Conservation (phyloP, 1,140 invertebrate species). For the Drosophila parabipectinata region DNA sequence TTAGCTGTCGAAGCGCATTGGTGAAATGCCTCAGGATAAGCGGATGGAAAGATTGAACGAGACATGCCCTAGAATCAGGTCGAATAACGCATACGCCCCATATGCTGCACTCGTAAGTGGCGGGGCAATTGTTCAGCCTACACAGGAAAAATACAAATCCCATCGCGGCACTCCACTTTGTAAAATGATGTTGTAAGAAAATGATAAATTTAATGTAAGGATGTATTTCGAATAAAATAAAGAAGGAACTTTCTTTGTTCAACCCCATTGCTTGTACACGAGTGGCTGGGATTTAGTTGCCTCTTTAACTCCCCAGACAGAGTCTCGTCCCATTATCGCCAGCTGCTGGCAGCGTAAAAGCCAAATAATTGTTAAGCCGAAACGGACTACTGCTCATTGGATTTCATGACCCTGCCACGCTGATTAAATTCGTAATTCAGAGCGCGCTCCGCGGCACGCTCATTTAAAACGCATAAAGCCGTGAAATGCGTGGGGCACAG, state of each 20-base stretch:
- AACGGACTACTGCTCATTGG: conserved; percentile 39
- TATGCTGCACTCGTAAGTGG: conserved; percentile 30
- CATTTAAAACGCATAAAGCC: conserved; percentile 71
- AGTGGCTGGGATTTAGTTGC: conserved; percentile 3
- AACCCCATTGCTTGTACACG: conserved; percentile 7
- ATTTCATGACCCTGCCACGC: conserved; percentile 43
- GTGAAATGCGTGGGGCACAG: conserved; percentile 58
- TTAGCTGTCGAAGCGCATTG: conserved; percentile 70
- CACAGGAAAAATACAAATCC: not conserved
- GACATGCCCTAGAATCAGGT: conserved; percentile 23
- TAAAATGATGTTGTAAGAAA: not conserved
- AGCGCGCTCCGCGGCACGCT: conserved; percentile 42
- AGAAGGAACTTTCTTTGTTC: not conserved
- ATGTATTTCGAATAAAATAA: not conserved
- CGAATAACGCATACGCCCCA: conserved; percentile 58
- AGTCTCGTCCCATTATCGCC: conserved; percentile 2
- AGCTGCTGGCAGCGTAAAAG: not conserved
- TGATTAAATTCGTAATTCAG: conserved; percentile 71
- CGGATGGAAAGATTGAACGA: conserved; percentile 68
- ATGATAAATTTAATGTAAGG: not conserved
- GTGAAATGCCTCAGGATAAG: conserved; percentile 63
- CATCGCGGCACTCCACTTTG: not conserved
- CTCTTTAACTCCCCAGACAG: not conserved
- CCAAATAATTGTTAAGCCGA: conserved; percentile 50
- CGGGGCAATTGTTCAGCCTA: conserved; percentile 21